Evolutionary conservation across 2,888 invertebrate genomes (phyloP).

Genomic region (Patella depressa): DNA sequence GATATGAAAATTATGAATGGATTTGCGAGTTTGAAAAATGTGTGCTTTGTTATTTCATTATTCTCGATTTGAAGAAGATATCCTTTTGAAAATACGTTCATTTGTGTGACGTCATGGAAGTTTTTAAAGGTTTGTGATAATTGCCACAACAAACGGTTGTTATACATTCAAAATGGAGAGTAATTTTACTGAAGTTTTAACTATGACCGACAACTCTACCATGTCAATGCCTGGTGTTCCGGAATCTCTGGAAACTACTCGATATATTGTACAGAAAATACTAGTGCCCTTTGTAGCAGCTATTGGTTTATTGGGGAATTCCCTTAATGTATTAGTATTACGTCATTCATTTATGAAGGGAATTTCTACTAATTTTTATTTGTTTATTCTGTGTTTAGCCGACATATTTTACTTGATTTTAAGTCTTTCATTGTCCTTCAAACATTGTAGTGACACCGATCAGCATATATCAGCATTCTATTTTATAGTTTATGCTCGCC

Average conservation of each 20-base stretch:
- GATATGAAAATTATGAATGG: no score
- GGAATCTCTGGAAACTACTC: slow-evolving; percentile 36
- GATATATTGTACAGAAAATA: slow-evolving; percentile 58
- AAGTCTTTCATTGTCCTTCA: slow-evolving; percentile 77
- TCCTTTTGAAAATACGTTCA: no score
- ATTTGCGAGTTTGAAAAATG: no score
- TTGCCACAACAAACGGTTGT: no score
- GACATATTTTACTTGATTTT: slow-evolving; percentile 81
- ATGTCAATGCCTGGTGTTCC: not conserved
- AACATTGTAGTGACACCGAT: slow-evolving; percentile 75
- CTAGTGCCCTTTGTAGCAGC: slow-evolving; percentile 60
- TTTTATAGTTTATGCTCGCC: slow-evolving; percentile 74
- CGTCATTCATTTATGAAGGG: slow-evolving; percentile 65
- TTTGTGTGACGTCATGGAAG: no score
- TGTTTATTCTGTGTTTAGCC: slow-evolving; percentile 81
- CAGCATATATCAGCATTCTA: slow-evolving; percentile 74
- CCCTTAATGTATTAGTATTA: slow-evolving; percentile 66
- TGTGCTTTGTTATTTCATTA: no score
- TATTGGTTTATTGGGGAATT: slow-evolving; percentile 65
- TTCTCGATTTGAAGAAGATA: no score
- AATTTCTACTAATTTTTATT: slow-evolving; percentile 74
- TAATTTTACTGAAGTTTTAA: not conserved
- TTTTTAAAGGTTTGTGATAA: no score
- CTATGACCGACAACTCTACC: not conserved
- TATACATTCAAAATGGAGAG: not conserved